phyloP scores from a whole-genome alignment of 2,797 vertebrate species.

The Rhinogobio ventralis region DNA sequence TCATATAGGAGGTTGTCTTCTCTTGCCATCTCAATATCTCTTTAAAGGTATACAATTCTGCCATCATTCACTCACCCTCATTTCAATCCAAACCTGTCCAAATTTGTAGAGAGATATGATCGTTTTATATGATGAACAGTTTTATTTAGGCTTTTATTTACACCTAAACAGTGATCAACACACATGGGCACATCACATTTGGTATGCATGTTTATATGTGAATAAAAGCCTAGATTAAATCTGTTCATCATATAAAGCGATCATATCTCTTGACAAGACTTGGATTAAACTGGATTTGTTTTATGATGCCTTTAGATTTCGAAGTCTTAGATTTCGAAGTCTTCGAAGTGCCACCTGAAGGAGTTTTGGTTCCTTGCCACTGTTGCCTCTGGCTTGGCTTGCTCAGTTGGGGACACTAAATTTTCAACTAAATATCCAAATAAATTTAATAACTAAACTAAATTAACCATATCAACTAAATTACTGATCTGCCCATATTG shows the following conservation, averaged over 20 bases:
- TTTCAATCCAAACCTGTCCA: not conserved
- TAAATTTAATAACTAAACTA: no score
- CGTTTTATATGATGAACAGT: not conserved
- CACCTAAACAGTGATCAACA: not conserved
- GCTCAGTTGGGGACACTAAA: no score
- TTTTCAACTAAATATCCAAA: no score
- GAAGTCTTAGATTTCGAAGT: no score
- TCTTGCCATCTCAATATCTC: not conserved
- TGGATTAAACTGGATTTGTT: not conserved
- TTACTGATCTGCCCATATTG: no score
- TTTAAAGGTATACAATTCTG: not conserved
- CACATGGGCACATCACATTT: no score
- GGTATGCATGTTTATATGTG: no score
- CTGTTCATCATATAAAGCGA: not conserved
- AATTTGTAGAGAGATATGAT: not conserved
- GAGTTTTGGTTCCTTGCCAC: no score
- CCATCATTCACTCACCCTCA: not conserved
- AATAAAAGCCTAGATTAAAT: not conserved
- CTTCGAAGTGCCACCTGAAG: no score
- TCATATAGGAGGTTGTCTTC: not conserved
- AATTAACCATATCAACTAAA: no score
- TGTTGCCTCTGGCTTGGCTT: no score
- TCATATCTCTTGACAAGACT: not conserved
- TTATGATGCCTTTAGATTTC: not conserved
- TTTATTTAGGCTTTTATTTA: not conserved